Percentiles rank a stretch among this genome's conserved stretches.
phyloP scores from a whole-genome alignment of 2,797 vertebrate genomes.

The Craterocephalus amniculus region DNA sequence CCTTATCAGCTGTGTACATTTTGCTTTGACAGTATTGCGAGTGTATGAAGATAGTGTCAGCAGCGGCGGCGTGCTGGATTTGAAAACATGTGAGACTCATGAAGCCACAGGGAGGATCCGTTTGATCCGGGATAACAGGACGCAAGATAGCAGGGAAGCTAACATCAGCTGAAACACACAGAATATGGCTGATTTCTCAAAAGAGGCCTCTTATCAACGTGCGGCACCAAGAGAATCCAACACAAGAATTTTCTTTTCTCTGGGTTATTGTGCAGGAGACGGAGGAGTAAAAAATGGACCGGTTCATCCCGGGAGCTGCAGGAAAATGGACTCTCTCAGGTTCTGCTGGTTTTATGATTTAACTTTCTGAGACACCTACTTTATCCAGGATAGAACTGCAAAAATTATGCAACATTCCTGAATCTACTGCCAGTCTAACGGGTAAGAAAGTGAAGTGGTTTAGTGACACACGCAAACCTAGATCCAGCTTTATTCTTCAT shows the following conservation, averaged over 20 bases:
- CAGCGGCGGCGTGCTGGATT: constrained; percentile 25
- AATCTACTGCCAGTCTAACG: no score
- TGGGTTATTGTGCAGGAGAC: neutral
- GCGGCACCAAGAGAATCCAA: constrained; percentile 11
- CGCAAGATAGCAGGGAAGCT: constrained; percentile 50
- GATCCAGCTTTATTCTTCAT: no score
- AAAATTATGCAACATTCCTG: no score
- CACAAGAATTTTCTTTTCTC: neutral
- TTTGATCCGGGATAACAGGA: constrained; percentile 57
- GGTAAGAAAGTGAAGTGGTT: no score
- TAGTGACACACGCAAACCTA: no score
- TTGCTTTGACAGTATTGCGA: constrained; percentile 46
- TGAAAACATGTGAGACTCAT: constrained; percentile 37
- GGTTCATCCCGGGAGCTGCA: neutral
- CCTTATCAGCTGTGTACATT: constrained; percentile 51
- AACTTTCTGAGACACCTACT: neutral
- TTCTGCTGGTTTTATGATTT: neutral
- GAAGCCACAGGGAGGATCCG: constrained; percentile 18
- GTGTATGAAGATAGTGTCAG: constrained; percentile 36
- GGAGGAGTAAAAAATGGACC: neutral
- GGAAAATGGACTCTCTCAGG: neutral
- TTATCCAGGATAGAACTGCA: no score
- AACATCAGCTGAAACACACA: constrained; percentile 60
- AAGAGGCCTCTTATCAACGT: constrained; percentile 42
- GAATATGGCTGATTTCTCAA: constrained; percentile 46